phyloP scores from a whole-genome alignment of 2,888 invertebrate species.

The Eupelmus urozonus region DNA sequence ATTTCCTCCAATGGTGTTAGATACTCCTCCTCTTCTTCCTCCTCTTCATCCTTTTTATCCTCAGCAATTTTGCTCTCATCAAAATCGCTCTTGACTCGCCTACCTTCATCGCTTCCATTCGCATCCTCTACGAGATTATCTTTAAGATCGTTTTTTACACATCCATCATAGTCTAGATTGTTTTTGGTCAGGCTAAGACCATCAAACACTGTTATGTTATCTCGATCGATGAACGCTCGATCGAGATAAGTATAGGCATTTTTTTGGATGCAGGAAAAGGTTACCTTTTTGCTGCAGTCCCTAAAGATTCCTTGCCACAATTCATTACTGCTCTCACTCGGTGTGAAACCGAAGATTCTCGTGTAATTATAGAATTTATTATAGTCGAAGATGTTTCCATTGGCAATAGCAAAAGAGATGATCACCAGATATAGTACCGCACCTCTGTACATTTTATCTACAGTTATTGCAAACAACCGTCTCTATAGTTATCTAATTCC shows the following conservation, averaged over 20 bases:
- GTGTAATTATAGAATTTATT: conserved; percentile 71
- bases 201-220: conserved; percentile 84
- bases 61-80: conserved; percentile 56
- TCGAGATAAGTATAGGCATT: conserved; percentile 87
- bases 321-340: conserved; percentile 78
- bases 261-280: conserved; percentile 87
- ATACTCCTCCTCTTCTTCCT: conserved; percentile 64
- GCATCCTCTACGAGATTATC: conserved; percentile 65
- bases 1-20: conserved; percentile 86
- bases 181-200: conserved; percentile 83
- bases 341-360: conserved; percentile 69
- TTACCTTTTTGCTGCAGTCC: conserved; percentile 83
- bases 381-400: conserved; percentile 67
- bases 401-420: conserved; percentile 58
- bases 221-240: conserved; percentile 81
- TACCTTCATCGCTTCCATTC: conserved; percentile 60
- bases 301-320: conserved; percentile 87
- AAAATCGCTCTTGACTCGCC: not conserved
- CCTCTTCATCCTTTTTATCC: conserved; percentile 73
- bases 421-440: conserved; percentile 61
- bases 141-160: conserved; percentile 64
- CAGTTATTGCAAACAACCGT: conserved; percentile 18
- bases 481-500: conserved; percentile 33
- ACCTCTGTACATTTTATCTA: conserved; percentile 64
- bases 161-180: conserved; percentile 79